These are phyloP conservation scores for Silurus glanis DNA, from an alignment of 2,113 vertebrate species.

Conservation along the genomic window DNA sequence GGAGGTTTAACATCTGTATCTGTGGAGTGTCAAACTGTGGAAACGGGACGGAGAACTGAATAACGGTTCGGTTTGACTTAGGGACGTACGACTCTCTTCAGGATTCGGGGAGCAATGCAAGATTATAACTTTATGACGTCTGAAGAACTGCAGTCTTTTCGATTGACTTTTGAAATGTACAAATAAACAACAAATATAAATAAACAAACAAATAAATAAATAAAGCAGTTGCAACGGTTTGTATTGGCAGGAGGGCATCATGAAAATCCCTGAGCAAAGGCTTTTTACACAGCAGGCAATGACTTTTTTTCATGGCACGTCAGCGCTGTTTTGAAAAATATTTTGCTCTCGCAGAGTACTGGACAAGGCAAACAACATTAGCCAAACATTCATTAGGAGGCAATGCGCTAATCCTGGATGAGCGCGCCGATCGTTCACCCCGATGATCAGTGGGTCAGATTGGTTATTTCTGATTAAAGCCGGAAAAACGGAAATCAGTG, in stretches of 20 bases:
- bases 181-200: not conserved
- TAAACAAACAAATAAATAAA: not conserved
- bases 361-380: conserved; percentile 40
- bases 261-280: conserved; percentile 12
- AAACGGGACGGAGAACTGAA: not conserved
- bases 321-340: conserved; percentile 44
- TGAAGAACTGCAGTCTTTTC: not conserved
- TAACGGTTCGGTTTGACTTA: not conserved
- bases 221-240: conserved; percentile 2
- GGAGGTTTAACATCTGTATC: conserved; percentile 14
- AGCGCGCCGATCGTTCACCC: conserved; percentile 22
- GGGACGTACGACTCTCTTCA: not conserved
- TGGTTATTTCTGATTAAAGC: conserved; percentile 47
- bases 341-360: conserved; percentile 41
- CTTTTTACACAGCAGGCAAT: conserved; percentile 25
- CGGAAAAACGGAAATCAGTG: not conserved
- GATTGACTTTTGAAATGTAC: not conserved
- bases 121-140: not conserved
- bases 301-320: conserved; percentile 40
- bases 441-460: conserved; percentile 21
- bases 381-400: conserved; percentile 54
- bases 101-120: too few relatives aligned
- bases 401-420: conserved; percentile 41
- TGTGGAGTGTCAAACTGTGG: conserved; percentile 36
- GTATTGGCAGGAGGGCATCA: not conserved